Percentiles rank a stretch among this genome's conserved stretches.
Conservation (phyloP, 2,797 vertebrate genomes). For the Anas capensis region DNA sequence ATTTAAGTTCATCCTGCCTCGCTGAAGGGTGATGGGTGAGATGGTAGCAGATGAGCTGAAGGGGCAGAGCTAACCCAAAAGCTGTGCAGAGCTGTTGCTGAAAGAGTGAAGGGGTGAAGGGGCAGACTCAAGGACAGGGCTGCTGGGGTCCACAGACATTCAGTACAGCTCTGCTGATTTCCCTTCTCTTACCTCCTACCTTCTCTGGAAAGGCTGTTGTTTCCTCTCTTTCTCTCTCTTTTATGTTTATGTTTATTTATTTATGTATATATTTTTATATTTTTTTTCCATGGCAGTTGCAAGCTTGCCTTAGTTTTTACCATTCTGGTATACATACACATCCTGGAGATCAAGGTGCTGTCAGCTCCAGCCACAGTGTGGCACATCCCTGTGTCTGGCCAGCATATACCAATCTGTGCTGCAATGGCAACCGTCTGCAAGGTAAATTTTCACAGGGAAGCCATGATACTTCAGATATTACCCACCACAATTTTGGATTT, state of each 20-base stretch:
- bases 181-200: background rate
- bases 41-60: background rate
- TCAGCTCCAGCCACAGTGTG: background rate
- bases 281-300: background rate
- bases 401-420: background rate
- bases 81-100: background rate
- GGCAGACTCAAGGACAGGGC: background rate
- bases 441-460: background rate
- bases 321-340: background rate
- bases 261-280: too few relatives aligned
- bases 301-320: background rate
- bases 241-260: too few relatives aligned
- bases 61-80: background rate
- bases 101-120: background rate
- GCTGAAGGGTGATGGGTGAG: background rate
- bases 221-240: background rate
- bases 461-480: background rate
- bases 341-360: background rate
- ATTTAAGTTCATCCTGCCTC: background rate
- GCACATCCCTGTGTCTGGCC: fast-evolving
- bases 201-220: background rate
- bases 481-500: background rate
- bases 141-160: background rate
- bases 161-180: background rate
- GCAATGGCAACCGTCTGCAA: background rate